Conservation (phyloP, 2,888 invertebrate species). For the Melinaea marsaeus region DNA sequence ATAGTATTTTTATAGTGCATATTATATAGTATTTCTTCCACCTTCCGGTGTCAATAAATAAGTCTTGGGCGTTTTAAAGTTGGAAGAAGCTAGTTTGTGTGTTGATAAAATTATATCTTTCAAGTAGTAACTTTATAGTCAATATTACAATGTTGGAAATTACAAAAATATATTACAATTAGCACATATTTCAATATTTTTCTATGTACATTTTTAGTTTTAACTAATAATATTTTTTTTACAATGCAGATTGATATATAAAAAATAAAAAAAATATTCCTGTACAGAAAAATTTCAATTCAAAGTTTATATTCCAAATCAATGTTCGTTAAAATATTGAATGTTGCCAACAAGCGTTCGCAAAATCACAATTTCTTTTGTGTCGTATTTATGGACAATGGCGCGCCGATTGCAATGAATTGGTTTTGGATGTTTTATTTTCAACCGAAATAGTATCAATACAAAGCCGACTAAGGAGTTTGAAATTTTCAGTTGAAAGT, state of each 20-base stretch:
- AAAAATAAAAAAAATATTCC: too few relatives aligned
- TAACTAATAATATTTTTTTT: too few relatives aligned
- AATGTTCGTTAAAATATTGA: conserved; percentile 17
- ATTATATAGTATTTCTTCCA: too few relatives aligned
- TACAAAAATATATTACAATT: too few relatives aligned
- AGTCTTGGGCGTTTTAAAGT: background rate
- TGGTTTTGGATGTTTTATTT: conserved; percentile 65
- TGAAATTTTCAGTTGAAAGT: conserved; percentile 23
- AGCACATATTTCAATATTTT: too few relatives aligned
- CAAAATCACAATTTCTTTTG: conserved; percentile 60
- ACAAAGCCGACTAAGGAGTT: conserved; percentile 43
- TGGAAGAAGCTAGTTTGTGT: conserved; percentile 3
- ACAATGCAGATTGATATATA: too few relatives aligned
- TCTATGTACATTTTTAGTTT: too few relatives aligned
- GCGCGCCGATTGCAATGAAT: conserved; percentile 61
- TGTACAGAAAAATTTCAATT: conserved; percentile 16
- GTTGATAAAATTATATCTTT: conserved; percentile 20
- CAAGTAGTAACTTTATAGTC: conserved; percentile 3
- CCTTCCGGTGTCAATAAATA: too few relatives aligned
- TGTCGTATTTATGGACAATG: conserved; percentile 67
- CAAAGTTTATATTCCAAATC: conserved; percentile 20
- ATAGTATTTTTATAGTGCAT: too few relatives aligned
- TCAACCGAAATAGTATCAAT: conserved; percentile 53
- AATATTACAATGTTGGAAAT: background rate
- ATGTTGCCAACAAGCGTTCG: conserved; percentile 28